phyloP scores from a whole-genome alignment of 2,797 vertebrate genomes.

The Danionella dracula region DNA sequence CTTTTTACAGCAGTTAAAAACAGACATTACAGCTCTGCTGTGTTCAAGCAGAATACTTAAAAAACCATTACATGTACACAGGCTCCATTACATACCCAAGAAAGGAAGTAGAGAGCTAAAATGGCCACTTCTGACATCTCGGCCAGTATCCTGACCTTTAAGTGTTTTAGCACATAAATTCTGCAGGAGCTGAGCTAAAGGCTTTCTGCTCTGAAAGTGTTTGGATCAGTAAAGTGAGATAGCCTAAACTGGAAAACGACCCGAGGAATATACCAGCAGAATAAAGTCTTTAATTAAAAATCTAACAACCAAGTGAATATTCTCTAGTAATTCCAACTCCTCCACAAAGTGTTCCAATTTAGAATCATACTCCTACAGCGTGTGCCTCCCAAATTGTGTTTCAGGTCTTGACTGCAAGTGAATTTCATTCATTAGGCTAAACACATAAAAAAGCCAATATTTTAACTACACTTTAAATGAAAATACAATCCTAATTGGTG shows the following conservation, averaged over 20 bases:
- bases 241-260: not conserved
- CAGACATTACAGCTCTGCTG: not conserved
- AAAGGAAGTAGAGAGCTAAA: conserved; percentile 34
- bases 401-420: not conserved
- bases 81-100: conserved; percentile 5
- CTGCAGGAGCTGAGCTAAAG: not conserved
- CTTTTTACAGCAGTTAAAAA: not conserved
- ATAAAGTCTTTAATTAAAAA: conserved; percentile 29
- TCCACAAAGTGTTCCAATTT: not conserved
- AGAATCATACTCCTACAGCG: not conserved
- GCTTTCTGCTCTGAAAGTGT: not conserved
- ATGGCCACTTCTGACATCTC: conserved; percentile 19
- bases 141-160: conserved; percentile 36
- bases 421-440: not conserved
- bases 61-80: not conserved
- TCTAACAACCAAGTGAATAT: conserved; percentile 3
- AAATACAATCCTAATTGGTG: too few species aligned
- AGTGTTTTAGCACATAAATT: conserved; percentile 17
- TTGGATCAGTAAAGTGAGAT: conserved; percentile 3
- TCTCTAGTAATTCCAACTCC: not conserved
- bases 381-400: too few species aligned
- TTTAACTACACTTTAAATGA: too few species aligned
- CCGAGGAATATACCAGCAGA: not conserved
- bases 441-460: too few species aligned
- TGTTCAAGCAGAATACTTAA: not conserved